Base-by-base conservation (phyloP, 2,888 invertebrate genomes). In the Tiliacea citrago region DNA sequence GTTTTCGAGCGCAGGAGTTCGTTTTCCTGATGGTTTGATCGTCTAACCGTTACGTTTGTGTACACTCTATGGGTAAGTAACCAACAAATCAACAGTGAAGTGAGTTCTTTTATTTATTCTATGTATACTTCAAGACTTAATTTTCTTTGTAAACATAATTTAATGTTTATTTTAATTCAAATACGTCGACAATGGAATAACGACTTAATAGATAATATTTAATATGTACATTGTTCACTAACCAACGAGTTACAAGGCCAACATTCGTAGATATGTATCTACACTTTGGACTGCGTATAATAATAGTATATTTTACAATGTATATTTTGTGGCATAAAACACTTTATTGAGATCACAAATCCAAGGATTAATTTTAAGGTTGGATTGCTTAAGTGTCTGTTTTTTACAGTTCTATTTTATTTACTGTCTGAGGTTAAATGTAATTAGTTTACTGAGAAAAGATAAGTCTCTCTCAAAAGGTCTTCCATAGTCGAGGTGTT, bases 181-280 rank as follows among this genome's bases (percentile, higher is more conserved):
- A 79, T 72, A 79, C 75, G 81, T 84, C 70, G 72, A 77, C 76
- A 75, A 68, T 72, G 71, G 66, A 78, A 79, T 79, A 77, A 80
- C 79, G 73, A 77, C 76, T 81, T 80, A 78, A 79, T 79, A 82
- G 78, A 84, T 88, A 86, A 85, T 84, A 80, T 82, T 80, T 85
- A 84, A 88, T 88, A 88, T 63, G 86, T 86, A 88, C 86, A 84
- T 85, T 84, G 86, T 84, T 83, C 72, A 81, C 84, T 81, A 82
- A 79, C 81, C 79, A 81, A 70, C 81, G 70, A 63, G 57, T 73
- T 77, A 85, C 90, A 90, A 89, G 90, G 90, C 76, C 88, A 83
- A 51, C 69, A 79, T 85, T 85, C 75, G 86, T 88, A 89, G 90
- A 90, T 90, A 89, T 89, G 86, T 85, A 87, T 87, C 87, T 85